Percentiles rank a stretch among this genome's conserved stretches.
phyloP scores from a whole-genome alignment of 1,140 invertebrate genomes.

The Plutomurus gul region DNA sequence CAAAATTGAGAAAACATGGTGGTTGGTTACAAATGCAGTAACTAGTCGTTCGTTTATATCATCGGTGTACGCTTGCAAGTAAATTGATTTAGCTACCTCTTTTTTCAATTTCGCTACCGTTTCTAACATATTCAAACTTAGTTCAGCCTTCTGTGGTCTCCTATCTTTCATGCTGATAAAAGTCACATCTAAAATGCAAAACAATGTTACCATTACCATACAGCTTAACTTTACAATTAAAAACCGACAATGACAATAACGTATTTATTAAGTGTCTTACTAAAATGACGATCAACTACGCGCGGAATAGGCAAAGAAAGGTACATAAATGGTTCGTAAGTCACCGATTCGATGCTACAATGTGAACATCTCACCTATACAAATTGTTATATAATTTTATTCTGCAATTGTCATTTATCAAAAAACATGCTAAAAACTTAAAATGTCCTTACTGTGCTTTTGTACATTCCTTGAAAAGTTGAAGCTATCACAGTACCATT shows the following conservation, averaged over 20 bases:
- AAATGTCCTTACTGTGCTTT: constrained; percentile 68
- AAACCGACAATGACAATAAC: not conserved
- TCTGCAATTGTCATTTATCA: not conserved
- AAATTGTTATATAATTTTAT: constrained; percentile 24
- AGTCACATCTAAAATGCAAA: constrained; percentile 62
- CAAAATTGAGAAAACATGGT: constrained; percentile 69
- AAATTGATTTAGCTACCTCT: constrained; percentile 60
- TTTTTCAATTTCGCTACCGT: constrained; percentile 65
- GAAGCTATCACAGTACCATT: constrained; percentile 71
- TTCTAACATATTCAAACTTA: constrained; percentile 69
- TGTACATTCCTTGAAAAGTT: constrained; percentile 66
- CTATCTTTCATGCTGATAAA: constrained; percentile 62
- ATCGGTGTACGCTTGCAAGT: constrained; percentile 56
- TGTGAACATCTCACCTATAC: constrained; percentile 70
- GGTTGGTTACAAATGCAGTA: constrained; percentile 69
- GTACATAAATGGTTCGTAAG: constrained; percentile 77
- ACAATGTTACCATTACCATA: not conserved
- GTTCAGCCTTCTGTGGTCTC: constrained; percentile 62
- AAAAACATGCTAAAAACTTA: not conserved
- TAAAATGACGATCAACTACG: constrained; percentile 69
- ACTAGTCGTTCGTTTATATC: constrained; percentile 60
- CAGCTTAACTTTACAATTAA: not conserved
- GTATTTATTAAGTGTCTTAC: constrained; percentile 56
- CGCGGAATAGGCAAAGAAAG: constrained; percentile 71
- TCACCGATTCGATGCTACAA: constrained; percentile 71